Conservation (phyloP, 2,113 vertebrate genomes). For the Corvus hawaiiensis region DNA sequence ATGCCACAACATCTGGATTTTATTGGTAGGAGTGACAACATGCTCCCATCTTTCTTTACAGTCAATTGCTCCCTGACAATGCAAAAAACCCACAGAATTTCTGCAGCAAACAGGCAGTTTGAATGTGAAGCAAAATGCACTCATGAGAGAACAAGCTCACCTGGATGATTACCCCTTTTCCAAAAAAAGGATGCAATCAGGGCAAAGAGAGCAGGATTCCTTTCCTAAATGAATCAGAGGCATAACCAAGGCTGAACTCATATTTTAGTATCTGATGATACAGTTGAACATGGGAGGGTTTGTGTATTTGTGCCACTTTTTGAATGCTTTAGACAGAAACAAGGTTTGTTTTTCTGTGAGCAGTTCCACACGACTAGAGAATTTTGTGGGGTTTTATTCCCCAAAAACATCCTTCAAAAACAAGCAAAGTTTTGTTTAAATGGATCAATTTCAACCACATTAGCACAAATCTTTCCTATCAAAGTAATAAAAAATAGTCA, state of each 20-base stretch:
- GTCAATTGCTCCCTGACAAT: not conserved
- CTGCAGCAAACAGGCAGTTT: not conserved
- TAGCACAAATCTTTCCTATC: not conserved
- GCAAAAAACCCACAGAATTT: not conserved
- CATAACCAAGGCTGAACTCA: fast-evolving
- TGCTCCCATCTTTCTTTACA: not conserved
- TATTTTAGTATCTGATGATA: not conserved
- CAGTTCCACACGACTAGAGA: not conserved
- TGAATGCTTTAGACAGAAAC: not conserved
- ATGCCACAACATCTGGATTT: not conserved
- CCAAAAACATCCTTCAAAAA: not conserved
- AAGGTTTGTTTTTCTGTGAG: not conserved
- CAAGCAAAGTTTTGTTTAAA: not conserved
- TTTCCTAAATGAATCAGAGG: not conserved
- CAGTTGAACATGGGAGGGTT: fast-evolving
- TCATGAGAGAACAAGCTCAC: not conserved
- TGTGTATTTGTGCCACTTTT: not conserved
- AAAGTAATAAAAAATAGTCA: not conserved
- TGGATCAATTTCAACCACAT: not conserved
- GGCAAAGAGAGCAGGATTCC: not conserved
- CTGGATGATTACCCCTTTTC: not conserved
- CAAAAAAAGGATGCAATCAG: not conserved
- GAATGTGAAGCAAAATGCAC: not conserved
- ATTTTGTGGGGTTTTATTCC: fast-evolving
- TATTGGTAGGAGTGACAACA: not conserved